phyloP scores from a whole-genome alignment of 2,797 vertebrate genomes.

The Meriones psammophilus region DNA sequence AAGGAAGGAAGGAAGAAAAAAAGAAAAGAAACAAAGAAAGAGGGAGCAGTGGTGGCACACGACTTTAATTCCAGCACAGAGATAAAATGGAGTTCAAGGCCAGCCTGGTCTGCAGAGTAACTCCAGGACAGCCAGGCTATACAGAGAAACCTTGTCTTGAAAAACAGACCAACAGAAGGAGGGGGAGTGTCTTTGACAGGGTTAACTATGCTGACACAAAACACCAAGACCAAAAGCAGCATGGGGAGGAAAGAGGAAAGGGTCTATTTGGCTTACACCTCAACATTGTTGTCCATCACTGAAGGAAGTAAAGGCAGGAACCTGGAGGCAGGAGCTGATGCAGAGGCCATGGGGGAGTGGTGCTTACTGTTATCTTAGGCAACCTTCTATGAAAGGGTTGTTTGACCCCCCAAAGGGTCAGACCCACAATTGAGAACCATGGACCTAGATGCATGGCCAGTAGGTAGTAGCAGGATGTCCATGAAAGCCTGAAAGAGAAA shows the following conservation, averaged over 20 bases:
- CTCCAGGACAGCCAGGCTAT: background rate
- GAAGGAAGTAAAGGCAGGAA: background rate
- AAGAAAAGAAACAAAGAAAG: too few relatives aligned
- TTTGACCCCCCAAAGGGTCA: background rate
- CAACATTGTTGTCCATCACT: background rate
- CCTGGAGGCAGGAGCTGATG: background rate
- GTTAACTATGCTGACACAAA: background rate
- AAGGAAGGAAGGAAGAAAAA: too few relatives aligned
- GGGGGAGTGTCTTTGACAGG: background rate
- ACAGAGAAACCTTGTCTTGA: background rate
- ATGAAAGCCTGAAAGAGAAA: background rate
- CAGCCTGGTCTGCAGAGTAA: background rate
- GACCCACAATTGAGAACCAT: background rate
- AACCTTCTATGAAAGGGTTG: background rate
- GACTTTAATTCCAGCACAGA: too few relatives aligned
- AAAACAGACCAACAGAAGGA: too few relatives aligned
- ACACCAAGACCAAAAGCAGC: background rate
- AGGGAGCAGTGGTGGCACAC: too few relatives aligned
- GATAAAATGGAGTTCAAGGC: too few relatives aligned
- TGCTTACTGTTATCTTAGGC: background rate
- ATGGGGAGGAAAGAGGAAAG: background rate
- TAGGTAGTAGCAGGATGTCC: background rate
- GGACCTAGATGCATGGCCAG: background rate
- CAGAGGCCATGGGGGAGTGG: background rate
- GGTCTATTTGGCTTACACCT: background rate